Evolutionary conservation across 2,888 invertebrate genomes (phyloP), one percentile per base, ranked within the genome.

Genomic region (Spodoptera littoralis): DNA sequence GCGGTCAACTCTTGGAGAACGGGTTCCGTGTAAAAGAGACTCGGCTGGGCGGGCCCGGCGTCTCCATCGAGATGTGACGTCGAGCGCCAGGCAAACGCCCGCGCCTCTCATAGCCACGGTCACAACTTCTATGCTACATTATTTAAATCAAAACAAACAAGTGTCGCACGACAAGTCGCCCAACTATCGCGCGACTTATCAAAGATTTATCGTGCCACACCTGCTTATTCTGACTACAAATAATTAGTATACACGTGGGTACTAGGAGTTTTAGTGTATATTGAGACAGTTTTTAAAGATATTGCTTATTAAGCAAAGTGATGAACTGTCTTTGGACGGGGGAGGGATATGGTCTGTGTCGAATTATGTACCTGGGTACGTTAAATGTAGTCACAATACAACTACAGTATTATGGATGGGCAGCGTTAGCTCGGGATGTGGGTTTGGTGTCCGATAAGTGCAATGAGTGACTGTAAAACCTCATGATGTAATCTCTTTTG

Each of bases 31-130:
- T 95, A 11, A 94, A 90, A 63, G 92, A 96, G 76, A 96, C 96
- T 1, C 87, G 91, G 12, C 88, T 97, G 27, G 97, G 96, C 0
- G 96, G 96, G 1, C 77, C 88, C 0, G 97, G 97, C 1, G 95
- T 96, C 42, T 83, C 89, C 60, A 88, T 95, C 36, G 91, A 95
- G 82, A 89, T 92, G 88, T 90, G 89, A 91, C 88, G 61, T 57
- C 77, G 76, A 72, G 74, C 69, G n/a, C 73, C 79, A 4, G 65
- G 59, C 69, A 86, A 84, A 65, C 76, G 83, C n/a, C 70, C 56
- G 6, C 66, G 80, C 56, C 64, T 76, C 54, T 44, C 57, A 52
- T 79, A 78, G 71, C 60, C 51, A 49, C 65, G 70, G 62, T 63
- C 66, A 44, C 47, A 51, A 8, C 54, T 49, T 46, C 36, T 60